Evolutionary conservation across 2,888 invertebrate genomes (phyloP).

Genomic region (Eupithecia dodoneata): DNA sequence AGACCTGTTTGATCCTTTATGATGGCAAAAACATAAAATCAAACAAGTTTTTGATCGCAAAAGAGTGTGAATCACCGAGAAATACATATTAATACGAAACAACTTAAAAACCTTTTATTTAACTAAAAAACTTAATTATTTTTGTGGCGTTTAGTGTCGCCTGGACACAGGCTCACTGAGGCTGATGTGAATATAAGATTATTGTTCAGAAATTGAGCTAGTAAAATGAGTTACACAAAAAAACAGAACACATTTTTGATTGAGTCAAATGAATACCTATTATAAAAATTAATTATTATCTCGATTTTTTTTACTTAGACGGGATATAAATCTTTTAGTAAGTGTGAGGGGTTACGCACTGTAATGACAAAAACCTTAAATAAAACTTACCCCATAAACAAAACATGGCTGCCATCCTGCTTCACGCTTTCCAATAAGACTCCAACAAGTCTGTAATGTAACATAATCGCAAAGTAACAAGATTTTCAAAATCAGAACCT

Average conservation of each 20-base stretch:
- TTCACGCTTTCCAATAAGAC: slow-evolving; percentile 21
- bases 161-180: background rate
- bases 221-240: background rate
- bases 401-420: background rate
- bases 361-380: background rate
- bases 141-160: background rate
- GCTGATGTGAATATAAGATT: background rate
- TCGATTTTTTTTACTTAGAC: background rate
- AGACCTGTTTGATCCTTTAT: slow-evolving; percentile 33
- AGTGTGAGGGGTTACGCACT: background rate
- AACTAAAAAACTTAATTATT: slow-evolving; percentile 1
- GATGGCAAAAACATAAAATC: slow-evolving; percentile 39
- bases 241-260: background rate
- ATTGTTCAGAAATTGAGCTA: background rate
- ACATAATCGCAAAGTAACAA: slow-evolving; percentile 34
- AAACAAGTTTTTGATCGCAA: slow-evolving; percentile 38
- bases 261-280: background rate
- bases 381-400: background rate
- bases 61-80: slow-evolving; percentile 37
- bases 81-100: slow-evolving; percentile 18
- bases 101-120: slow-evolving; percentile 15
- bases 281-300: too few species aligned
- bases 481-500: slow-evolving; percentile 41
- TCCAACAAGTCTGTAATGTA: slow-evolving; percentile 19
- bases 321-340: rapidly evolving